phyloP scores from a whole-genome alignment of 2,113 vertebrate species.

The Macquaria ambigua region DNA sequence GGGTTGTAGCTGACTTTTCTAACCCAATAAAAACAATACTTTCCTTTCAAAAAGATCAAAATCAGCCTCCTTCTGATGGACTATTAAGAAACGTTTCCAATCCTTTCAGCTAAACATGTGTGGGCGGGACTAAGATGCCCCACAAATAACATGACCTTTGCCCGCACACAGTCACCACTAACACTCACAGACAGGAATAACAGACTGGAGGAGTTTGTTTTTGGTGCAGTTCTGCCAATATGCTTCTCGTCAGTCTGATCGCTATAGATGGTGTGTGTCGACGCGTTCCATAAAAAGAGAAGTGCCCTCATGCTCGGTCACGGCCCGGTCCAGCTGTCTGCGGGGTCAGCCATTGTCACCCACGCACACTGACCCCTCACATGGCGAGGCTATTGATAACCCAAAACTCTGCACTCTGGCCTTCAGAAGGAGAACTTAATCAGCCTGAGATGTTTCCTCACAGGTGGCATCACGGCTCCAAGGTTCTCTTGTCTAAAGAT shows the following conservation, averaged over 20 bases:
- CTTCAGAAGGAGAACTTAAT: conserved; percentile 44
- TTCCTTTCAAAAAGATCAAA: neutral
- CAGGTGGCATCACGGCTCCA: conserved; percentile 54
- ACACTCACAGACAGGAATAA: neutral
- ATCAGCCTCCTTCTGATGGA: neutral
- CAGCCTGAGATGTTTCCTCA: conserved; percentile 52
- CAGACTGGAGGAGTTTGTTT: conserved; percentile 6
- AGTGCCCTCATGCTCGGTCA: conserved; percentile 25
- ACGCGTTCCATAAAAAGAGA: conserved; percentile 71
- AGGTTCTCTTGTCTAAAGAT: conserved; percentile 29
- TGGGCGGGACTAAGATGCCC: neutral
- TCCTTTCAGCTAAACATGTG: neutral
- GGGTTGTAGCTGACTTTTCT: neutral
- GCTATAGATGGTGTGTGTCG: conserved; percentile 40
- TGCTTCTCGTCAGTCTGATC: neutral
- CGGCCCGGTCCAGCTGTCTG: conserved; percentile 69
- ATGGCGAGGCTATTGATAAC: conserved; percentile 74
- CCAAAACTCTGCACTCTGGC: conserved; percentile 49
- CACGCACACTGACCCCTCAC: conserved; percentile 57
- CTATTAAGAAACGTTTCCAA: neutral
- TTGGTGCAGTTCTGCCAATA: neutral
- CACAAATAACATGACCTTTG: neutral
- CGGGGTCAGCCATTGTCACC: conserved; percentile 52
- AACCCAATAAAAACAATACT: neutral
- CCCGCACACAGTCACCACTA: neutral